Evolutionary conservation across 2,113 vertebrate species (phyloP), one percentile per base, ranked within the genome.

Genomic region (Struthio camelus): DNA sequence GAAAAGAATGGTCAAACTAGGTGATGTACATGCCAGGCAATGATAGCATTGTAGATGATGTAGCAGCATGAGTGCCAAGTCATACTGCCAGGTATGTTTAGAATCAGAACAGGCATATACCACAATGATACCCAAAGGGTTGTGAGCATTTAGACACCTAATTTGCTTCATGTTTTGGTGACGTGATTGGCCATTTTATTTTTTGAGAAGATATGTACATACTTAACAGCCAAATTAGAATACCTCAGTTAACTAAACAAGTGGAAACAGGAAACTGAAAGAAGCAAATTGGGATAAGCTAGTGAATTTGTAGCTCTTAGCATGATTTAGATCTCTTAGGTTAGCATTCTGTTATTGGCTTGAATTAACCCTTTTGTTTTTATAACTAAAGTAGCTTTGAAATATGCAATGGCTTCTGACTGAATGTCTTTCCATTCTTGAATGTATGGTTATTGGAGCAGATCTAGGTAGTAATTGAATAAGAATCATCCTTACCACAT

Each of bases 71-170:
- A 10, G 48, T 51, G 59, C 76, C 76, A 78, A 6, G 23, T 36
- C 77, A 9, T 14, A 1, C 6, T 88, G 59, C 89, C 42, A 58
- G 0, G 42, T 36, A 24, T 3, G 0, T 30, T 53, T 13, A 10
- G 10, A 18, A 28, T 82, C 10, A 2, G 12, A 27, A 2, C 40
- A 75, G 58, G 9, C 48, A 32, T 58, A 3, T 44, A 5, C 38
- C 1, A 1, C 3, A 1, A 58, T 54, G 58, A 59, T 14, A 25
- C n/a, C 23, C 22, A 2, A 2, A 67, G 50, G 36, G 4, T 40
- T 64, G 42, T 46, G 50, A 8, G 46, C 12, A 1, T 53, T 73
- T 30, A 59, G 10, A 50, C 27, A 48, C 28, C 28, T 30, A 80
- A 65, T 22, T 59, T 59, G 11, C 14, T 83, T 78, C 36, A 32